Evolutionary conservation across 2,113 vertebrate genomes (phyloP).

Genomic region (Pelvicachromis taeniatus): DNA sequence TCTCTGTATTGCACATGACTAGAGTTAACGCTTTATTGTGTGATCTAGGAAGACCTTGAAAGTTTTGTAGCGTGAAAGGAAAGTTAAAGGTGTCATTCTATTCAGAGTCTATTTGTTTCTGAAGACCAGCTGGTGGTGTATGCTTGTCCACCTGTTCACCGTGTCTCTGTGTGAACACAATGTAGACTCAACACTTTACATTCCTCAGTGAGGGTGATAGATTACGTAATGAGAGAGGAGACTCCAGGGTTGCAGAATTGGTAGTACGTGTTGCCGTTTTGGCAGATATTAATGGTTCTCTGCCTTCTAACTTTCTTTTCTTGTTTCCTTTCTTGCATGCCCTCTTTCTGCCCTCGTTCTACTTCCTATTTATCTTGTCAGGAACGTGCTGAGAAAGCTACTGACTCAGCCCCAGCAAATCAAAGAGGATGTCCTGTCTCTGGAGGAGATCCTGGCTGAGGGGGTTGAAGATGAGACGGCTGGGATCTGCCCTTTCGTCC

Average conservation of each 20-base stretch:
- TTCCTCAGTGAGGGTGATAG: slow-evolving; percentile 40
- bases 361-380: slow-evolving; percentile 48
- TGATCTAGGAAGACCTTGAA: neutral
- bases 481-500: slow-evolving; percentile 60
- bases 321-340: neutral
- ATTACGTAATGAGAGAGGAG: slow-evolving; percentile 38
- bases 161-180: slow-evolving; percentile 34
- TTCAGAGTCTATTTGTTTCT: slow-evolving; percentile 29
- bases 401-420: slow-evolving; percentile 90
- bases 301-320: neutral
- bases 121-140: slow-evolving; percentile 24
- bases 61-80: neutral
- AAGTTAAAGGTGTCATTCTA: neutral
- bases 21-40: neutral
- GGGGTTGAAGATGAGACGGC: slow-evolving; percentile 83
- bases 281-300: neutral
- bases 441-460: slow-evolving; percentile 96
- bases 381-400: slow-evolving; percentile 94
- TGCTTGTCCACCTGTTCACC: slow-evolving; percentile 52
- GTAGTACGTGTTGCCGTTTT: neutral
- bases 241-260: neutral
- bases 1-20: neutral
- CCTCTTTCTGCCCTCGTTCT: neutral
- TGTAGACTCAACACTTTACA: slow-evolving; percentile 58
- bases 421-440: slow-evolving; percentile 90